Evolutionary conservation across 1,140 invertebrate genomes (phyloP).

Genomic region (Oryctes rhinoceros): DNA sequence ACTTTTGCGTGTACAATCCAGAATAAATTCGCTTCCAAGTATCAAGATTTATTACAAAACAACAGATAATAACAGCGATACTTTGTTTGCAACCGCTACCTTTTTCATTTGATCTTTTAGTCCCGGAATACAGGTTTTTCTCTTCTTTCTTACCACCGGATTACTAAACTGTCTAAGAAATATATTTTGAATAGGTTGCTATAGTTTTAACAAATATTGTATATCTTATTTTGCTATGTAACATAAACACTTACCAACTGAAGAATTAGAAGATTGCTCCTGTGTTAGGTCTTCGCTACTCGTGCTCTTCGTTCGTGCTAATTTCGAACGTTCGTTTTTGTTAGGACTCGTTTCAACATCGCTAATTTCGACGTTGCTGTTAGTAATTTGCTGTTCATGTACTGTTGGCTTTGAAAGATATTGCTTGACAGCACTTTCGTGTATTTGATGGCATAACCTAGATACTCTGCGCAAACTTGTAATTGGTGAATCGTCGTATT

Average conservation of each 20-base stretch:
- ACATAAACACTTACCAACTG: neutral
- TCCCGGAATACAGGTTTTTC: too few species aligned
- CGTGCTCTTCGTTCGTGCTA: constrained; percentile 59
- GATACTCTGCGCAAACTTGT: constrained; percentile 59
- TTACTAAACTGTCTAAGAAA: too few species aligned
- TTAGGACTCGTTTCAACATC: constrained; percentile 50
- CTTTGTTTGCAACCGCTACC: too few species aligned
- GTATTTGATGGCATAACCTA: constrained; percentile 60
- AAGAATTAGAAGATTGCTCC: constrained; percentile 43
- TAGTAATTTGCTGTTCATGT: constrained; percentile 50
- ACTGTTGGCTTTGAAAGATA: constrained; percentile 42
- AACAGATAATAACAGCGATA: too few species aligned
- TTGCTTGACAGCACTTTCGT: constrained; percentile 55
- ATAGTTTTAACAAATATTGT: too few species aligned
- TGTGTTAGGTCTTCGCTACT: constrained; percentile 62
- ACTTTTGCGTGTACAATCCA: too few species aligned
- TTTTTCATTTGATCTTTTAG: too few species aligned
- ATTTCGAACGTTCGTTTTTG: constrained; percentile 50
- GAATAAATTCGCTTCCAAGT: too few species aligned
- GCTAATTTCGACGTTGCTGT: constrained; percentile 54
- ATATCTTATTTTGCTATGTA: too few species aligned
- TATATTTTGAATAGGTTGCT: neutral
- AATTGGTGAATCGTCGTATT: constrained; percentile 50
- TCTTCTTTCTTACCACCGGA: too few species aligned
- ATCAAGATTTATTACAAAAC: too few species aligned